phyloP scores from a whole-genome alignment of 64 coral and sea anemone species.

The Dendrophyllia cribrosa region DNA sequence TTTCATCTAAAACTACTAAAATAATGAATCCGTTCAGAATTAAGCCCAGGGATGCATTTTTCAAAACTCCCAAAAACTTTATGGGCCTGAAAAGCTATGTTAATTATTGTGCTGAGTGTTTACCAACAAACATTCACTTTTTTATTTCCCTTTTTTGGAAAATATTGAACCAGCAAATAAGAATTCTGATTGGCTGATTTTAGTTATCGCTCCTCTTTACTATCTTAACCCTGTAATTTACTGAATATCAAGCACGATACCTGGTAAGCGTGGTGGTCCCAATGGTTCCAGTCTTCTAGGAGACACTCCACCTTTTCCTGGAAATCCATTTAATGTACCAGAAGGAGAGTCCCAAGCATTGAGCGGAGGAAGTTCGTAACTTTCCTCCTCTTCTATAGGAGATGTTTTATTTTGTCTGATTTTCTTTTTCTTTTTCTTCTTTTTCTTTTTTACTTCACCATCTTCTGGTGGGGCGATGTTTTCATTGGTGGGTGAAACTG shows the following conservation, averaged over 20 bases:
- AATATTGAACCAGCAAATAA: no score
- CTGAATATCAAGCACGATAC: slow-evolving; percentile 50
- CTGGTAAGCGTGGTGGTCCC: slow-evolving; percentile 16
- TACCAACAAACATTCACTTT: no score
- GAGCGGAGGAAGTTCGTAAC: slow-evolving; percentile 1
- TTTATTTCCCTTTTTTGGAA: no score
- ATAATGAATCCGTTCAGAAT: no score
- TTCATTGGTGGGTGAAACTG: slow-evolving; percentile 19
- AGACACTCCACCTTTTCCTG: slow-evolving; percentile 50
- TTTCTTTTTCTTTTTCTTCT: slow-evolving; percentile 87
- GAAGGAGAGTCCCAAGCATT: slow-evolving; percentile 70
- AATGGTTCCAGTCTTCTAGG: slow-evolving; percentile 83
- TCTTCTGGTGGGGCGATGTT: slow-evolving; percentile 17
- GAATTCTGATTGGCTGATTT: no score
- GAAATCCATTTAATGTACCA: slow-evolving; percentile 76
- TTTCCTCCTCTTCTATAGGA: slow-evolving; percentile 22
- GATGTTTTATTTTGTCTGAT: slow-evolving; percentile 63
- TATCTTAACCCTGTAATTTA: no score
- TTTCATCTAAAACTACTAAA: no score
- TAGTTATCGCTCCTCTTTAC: no score
- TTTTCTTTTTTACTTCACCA: slow-evolving; percentile 74
- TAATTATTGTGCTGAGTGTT: no score
- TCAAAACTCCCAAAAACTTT: no score
- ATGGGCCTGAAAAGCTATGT: no score
- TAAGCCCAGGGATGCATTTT: no score